A percentile compares a stretch with the other conserved stretches of the same genome.
Evolutionary conservation across 2,797 vertebrate genomes (phyloP).

Genomic region (Lophius americanus): DNA sequence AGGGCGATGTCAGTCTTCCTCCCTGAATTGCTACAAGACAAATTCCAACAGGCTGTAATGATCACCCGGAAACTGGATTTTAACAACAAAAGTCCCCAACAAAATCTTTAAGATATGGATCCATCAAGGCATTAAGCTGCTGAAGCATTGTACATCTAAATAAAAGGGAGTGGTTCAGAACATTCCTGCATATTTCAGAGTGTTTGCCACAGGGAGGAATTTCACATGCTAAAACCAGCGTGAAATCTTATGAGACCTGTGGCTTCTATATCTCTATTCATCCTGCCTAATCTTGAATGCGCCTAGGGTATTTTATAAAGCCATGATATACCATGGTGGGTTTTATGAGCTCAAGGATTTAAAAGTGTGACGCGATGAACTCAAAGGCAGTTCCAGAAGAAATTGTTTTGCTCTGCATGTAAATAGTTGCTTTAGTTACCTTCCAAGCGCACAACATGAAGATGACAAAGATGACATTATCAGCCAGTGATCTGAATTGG

Average conservation of each 20-base stretch:
- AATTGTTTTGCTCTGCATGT: constrained; percentile 60
- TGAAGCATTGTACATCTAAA: constrained; percentile 12
- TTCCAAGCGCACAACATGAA: constrained; percentile 48
- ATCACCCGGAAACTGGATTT: constrained; percentile 44
- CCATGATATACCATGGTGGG: constrained; percentile 65
- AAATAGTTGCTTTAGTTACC: constrained; percentile 72
- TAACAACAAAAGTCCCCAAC: constrained; percentile 14
- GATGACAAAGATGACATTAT: constrained; percentile 67
- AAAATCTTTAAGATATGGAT: constrained; percentile 41
- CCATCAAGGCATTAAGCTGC: constrained; percentile 37
- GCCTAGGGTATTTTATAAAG: constrained; percentile 73
- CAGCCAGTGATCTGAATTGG: constrained; percentile 55
- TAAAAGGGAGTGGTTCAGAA: constrained; percentile 14
- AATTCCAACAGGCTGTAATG: constrained; percentile 35
- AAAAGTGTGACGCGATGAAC: constrained; percentile 60
- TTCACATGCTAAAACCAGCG: constrained; percentile 60
- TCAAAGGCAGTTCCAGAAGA: constrained; percentile 46
- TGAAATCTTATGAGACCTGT: constrained; percentile 65
- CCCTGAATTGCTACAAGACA: constrained; percentile 23
- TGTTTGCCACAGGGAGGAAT: constrained; percentile 39
- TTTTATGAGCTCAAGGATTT: constrained; percentile 68
- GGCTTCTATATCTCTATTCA: constrained; percentile 70
- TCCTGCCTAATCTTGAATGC: constrained; percentile 68
- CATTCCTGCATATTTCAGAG: constrained; percentile 1
- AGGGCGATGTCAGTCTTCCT: constrained; percentile 29